Conservation (phyloP, 2,888 invertebrate species). For the Diarsia mendica region DNA sequence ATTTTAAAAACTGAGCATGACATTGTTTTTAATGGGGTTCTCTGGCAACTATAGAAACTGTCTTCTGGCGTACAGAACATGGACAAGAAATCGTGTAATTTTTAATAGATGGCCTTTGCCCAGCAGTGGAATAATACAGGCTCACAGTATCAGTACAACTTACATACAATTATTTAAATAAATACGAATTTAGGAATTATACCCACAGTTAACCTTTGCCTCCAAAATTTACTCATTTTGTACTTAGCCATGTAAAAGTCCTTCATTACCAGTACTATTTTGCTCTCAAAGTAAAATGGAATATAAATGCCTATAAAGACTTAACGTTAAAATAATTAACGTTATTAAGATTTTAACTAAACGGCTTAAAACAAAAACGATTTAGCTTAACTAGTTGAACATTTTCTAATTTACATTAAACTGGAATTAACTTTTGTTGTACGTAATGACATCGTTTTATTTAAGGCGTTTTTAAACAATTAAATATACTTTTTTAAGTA, state of each 20-base stretch:
- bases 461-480: constrained; percentile 2
- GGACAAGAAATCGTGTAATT: not conserved
- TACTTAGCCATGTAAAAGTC: not conserved
- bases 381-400: constrained; percentile 52
- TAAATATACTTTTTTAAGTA: not conserved
- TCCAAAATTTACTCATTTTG: not conserved
- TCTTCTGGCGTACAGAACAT: not conserved
- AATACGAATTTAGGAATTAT: too few relatives aligned
- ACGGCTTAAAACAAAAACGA: constrained; percentile 56
- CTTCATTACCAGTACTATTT: not conserved
- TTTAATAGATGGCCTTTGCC: too few relatives aligned
- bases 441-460: constrained; percentile 28
- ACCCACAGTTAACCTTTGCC: not conserved
- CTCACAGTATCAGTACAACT: too few relatives aligned
- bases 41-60: not conserved
- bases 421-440: constrained; percentile 38
- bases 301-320: constrained; percentile 14
- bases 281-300: constrained; percentile 15
- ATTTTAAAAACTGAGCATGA: not conserved
- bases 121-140: too few relatives aligned
- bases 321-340: constrained; percentile 41
- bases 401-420: constrained; percentile 57
- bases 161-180: too few relatives aligned
- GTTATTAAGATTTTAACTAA: constrained; percentile 51
- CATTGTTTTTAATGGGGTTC: not conserved